Evolutionary conservation across 2,113 vertebrate species (phyloP).

Genomic region (Solea senegalensis): DNA sequence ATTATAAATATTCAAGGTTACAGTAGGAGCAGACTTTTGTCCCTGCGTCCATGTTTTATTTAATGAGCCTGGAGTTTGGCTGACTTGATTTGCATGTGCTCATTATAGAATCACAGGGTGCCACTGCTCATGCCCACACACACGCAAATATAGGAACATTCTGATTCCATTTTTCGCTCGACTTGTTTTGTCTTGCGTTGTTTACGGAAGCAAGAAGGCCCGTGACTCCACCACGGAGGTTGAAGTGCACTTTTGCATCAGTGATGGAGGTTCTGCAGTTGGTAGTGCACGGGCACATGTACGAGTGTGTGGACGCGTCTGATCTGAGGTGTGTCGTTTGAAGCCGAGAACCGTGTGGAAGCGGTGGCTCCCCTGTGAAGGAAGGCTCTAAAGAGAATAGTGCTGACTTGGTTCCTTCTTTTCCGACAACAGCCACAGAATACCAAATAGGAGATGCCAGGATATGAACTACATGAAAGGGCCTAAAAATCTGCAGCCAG

Average conservation of each 20-base stretch:
- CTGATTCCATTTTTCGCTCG: conserved; percentile 63
- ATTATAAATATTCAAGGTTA: conserved; percentile 60
- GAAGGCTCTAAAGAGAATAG: conserved; percentile 59
- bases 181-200: conserved; percentile 48
- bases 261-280: conserved; percentile 22
- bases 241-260: conserved; percentile 40
- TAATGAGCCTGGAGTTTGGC: conserved; percentile 60
- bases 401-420: conserved; percentile 62
- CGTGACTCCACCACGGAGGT: conserved; percentile 57
- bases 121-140: conserved; percentile 47
- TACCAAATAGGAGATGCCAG: conserved; percentile 36
- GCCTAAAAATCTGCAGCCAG: conserved; percentile 47
- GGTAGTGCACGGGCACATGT: conserved; percentile 8
- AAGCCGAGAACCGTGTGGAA: conserved; percentile 29
- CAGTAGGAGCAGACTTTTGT: conserved; percentile 51
- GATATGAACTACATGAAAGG: conserved; percentile 51
- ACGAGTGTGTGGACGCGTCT: conserved; percentile 26
- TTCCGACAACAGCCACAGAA: conserved; percentile 49
- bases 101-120: conserved; percentile 44
- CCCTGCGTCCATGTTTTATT: conserved; percentile 63
- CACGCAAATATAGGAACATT: conserved; percentile 53
- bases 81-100: conserved; percentile 65
- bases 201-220: conserved; percentile 55
- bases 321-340: conserved; percentile 60
- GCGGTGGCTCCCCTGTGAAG: conserved; percentile 40